Evolutionary conservation across 2,113 vertebrate species (phyloP), one percentile per base, ranked within the genome.

Genomic region (Elachura formosa): DNA sequence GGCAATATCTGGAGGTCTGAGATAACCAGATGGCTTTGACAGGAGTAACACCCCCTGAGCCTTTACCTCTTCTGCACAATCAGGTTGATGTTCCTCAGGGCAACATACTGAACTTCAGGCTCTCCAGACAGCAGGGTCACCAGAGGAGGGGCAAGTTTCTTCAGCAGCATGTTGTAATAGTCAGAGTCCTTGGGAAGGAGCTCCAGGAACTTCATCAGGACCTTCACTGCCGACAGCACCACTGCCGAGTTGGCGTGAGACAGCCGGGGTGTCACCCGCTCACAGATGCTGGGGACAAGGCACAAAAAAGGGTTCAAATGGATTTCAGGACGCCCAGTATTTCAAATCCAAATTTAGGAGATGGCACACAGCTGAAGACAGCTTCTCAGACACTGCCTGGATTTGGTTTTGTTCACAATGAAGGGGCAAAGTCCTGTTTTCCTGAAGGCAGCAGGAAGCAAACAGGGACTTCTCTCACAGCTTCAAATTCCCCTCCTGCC

Each of bases 141-240:
- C 84, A 99, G 97, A 0, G 99, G 99, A 40, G 99, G 99, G 52
- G 99, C 99, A 26, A 99, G 96, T 93, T 99, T 99, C 98, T 99
- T 99, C 93, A 99, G 98, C 90, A 99, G 97, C 90, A 99, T 99
- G 97, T 98, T 99, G 97, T 99, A 99, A 93, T 99, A 99, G 93
- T 99, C 99, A 0, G 99, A 99, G 78, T 99, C 99, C 93, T 99
- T 99, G 67, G 99, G 99, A 77, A 99, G 98, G 46, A 99, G 98
- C 95, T 99, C 99, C 93, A 99, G 95, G 96, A 99, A 99, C 95
- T 99, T 99, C 99, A 99, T 99, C 87, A 99, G 97, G 78, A 99
- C 99, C 97, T 99, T 99, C 61, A 99, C 99, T 1, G 99, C 99
- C 5, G 99, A 99, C 78, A 99, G 98, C 84, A 99, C 99, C 97